Percentiles rank a stretch among this genome's conserved stretches.
These are phyloP conservation scores for Pteromalus puparum DNA, from an alignment of 1,140 invertebrate species.

Conservation along the genomic window DNA sequence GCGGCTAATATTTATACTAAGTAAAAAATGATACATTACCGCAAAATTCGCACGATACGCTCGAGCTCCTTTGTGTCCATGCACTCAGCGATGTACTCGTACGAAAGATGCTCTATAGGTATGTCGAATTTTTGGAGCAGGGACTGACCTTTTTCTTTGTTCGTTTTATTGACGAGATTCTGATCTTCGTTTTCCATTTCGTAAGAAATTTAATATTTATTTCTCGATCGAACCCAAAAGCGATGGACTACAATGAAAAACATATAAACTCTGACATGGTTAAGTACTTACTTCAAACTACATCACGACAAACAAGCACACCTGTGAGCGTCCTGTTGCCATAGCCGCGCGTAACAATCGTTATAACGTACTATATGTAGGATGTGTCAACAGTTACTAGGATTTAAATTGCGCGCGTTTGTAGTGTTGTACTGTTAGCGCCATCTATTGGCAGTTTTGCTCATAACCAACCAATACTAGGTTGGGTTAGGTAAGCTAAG, in stretches of 20 bases:
- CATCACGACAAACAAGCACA: too few species aligned
- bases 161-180: not conserved
- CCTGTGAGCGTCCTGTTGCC: too few species aligned
- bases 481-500: too few species aligned
- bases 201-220: not conserved
- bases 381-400: too few species aligned
- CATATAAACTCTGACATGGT: not conserved
- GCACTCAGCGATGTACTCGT: constrained; percentile 77
- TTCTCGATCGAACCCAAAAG: not conserved
- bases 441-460: not conserved
- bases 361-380: too few species aligned
- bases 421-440: not conserved
- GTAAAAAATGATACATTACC: constrained; percentile 58
- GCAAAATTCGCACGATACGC: constrained; percentile 78
- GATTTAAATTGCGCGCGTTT: not conserved
- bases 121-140: constrained; percentile 77
- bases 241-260: not conserved
- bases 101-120: constrained; percentile 79
- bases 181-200: not conserved
- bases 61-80: constrained; percentile 76
- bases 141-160: constrained; percentile 45
- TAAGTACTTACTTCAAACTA: not conserved
- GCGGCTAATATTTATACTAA: too few species aligned
- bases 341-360: too few species aligned
- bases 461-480: too few species aligned